Evolutionary conservation across 2,888 invertebrate genomes (phyloP).

Genomic region (Nasonovia ribisnigri): DNA sequence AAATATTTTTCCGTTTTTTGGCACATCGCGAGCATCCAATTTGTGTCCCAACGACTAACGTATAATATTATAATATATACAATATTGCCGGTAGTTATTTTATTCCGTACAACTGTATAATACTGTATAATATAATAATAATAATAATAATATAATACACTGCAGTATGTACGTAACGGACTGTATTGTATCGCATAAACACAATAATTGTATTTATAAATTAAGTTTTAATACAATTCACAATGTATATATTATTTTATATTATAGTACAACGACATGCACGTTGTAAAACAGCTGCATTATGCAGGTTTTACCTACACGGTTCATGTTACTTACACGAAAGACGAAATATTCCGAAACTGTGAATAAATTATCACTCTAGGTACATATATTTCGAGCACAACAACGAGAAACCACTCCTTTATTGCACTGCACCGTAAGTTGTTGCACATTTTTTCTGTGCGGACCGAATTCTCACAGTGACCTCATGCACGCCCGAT

Average conservation of each 20-base stretch:
- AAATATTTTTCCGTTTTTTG: not conserved
- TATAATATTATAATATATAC: not conserved
- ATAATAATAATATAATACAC: not conserved
- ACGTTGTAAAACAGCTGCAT: not conserved
- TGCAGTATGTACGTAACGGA: not conserved
- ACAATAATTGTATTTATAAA: constrained; percentile 15
- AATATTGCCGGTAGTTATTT: not conserved
- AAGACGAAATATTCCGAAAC: constrained; percentile 7
- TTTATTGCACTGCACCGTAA: not conserved
- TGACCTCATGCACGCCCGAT: not conserved
- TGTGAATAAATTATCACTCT: constrained; percentile 22
- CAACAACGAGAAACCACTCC: constrained; percentile 33
- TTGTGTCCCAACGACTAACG: not conserved
- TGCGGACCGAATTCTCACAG: constrained; percentile 7
- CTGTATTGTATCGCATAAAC: not conserved
- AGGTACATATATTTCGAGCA: constrained; percentile 12
- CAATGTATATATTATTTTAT: not conserved
- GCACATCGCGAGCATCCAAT: not conserved
- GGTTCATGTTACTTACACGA: not conserved
- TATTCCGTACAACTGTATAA: constrained; percentile 3
- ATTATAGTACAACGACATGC: not conserved
- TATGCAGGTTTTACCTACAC: not conserved
- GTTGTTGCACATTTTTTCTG: not conserved
- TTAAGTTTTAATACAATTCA: constrained; percentile 14
- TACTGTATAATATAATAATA: not conserved